A percentile compares a stretch with the other conserved stretches of the same genome.
Conservation (phyloP, 2,888 invertebrate species). For the Druceiella hillmani region DNA sequence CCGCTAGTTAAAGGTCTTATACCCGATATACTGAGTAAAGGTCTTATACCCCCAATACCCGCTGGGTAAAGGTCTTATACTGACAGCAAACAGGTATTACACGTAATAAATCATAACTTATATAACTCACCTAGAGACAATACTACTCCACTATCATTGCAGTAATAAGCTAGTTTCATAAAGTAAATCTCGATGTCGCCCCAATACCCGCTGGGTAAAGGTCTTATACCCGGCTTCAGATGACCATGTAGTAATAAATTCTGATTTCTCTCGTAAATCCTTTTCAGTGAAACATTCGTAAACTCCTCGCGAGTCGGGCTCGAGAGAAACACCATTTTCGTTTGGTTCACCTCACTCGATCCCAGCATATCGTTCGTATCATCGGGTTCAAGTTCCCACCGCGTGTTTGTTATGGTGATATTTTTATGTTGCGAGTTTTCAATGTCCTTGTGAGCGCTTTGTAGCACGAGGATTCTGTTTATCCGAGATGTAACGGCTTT, state of each 20-base stretch:
- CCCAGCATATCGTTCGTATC: too few relatives aligned
- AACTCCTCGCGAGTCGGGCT: too few relatives aligned
- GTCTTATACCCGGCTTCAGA: slow-evolving; percentile 31
- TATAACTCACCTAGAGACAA: slow-evolving; percentile 34
- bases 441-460: slow-evolving; percentile 1
- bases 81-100: too few relatives aligned
- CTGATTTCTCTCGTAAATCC: slow-evolving; percentile 9
- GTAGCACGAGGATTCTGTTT: not conserved
- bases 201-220: slow-evolving; percentile 34
- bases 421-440: too few relatives aligned
- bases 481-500: too few relatives aligned
- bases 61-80: slow-evolving; percentile 31
- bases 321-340: too few relatives aligned
- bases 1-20: slow-evolving; percentile 33
- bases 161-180: slow-evolving; percentile 35
- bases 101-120: too few relatives aligned
- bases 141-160: slow-evolving; percentile 28
- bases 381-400: too few relatives aligned
- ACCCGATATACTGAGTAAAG: too few relatives aligned
- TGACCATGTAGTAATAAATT: slow-evolving; percentile 31
- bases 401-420: not conserved
- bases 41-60: slow-evolving; percentile 37
- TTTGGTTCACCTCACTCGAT: too few relatives aligned
- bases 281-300: too few relatives aligned
- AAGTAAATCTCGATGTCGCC: slow-evolving; percentile 30